Evolutionary conservation across 2,113 vertebrate species (phyloP), one percentile per base, ranked within the genome.

Genomic region (Loxodonta africana): DNA sequence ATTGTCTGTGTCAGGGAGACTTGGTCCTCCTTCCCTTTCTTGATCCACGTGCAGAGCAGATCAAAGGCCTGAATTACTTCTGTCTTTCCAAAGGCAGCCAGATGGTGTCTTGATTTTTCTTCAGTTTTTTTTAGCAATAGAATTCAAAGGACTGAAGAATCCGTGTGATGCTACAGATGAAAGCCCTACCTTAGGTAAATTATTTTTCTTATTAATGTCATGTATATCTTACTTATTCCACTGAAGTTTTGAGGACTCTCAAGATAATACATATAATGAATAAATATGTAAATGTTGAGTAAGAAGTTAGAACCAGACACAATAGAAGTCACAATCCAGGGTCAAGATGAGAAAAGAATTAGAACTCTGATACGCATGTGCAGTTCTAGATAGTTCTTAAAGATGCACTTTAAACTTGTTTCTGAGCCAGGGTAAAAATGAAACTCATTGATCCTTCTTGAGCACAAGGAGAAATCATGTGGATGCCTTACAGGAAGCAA

Each of bases 61-160:
- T 98, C 97, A 98, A 98, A 97, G 97, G 95, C 92, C 96, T 76
- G 95, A 96, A 96, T 95, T 98, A 97, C 97, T 96, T 98, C 96
- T 97, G 91, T 78, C 92, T 97, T 98, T 97, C 95, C 91, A 96
- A 97, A 95, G 93, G 80, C 95, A 92, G 95, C 97, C 97, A 98
- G 97, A 98, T 98, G 95, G 91, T 96, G 95, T 97, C 86, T 96
- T 97, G 95, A 95, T 88, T 97, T 98, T 98, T 96, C 65, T 94
- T 93, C 67, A 92, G 94, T 94, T 57, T 57, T 96, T 90, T 95
- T 96, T 48, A 93, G 88, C 78, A 88, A 95, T 88, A 96, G 90
- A 95, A 98, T 97, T 97, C 96, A 97, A 97, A 98, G 94, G 81
- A 90, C 51, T 87, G 46, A 97, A 88, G 92, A 96, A 95, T 97